Percentiles rank a stretch among this genome's conserved stretches.
Conservation (phyloP, 2,888 invertebrate species). For the Drosophila algonquin region DNA sequence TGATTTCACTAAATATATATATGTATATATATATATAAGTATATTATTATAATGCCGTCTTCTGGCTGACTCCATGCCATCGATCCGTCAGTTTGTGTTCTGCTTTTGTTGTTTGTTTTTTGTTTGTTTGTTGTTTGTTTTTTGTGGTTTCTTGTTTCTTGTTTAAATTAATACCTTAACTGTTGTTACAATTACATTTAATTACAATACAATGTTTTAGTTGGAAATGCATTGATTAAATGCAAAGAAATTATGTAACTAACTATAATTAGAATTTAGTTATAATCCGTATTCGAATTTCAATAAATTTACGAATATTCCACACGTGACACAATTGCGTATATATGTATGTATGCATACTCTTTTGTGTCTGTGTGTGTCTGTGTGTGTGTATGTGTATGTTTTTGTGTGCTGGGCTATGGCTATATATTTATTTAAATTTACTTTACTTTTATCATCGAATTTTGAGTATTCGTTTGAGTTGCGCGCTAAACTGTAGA, state of each 20-base stretch:
- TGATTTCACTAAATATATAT: slow-evolving; percentile 49
- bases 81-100: slow-evolving; percentile 13
- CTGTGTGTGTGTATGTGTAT: slow-evolving; percentile 19
- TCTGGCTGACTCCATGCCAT: slow-evolving; percentile 7
- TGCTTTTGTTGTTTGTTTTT: slow-evolving; percentile 24
- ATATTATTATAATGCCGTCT: slow-evolving; percentile 35
- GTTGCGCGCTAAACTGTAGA: slow-evolving; percentile 38
- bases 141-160: slow-evolving; percentile 28
- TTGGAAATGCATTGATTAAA: slow-evolving; percentile 74
- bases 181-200: slow-evolving; percentile 66
- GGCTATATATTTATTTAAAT: slow-evolving; percentile 13
- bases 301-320: slow-evolving; percentile 67
- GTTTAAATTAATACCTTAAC: slow-evolving; percentile 54
- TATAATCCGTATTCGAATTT: slow-evolving; percentile 59
- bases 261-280: slow-evolving; percentile 55
- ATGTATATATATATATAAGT: background rate
- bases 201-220: slow-evolving; percentile 69
- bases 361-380: slow-evolving; percentile 18
- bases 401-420: slow-evolving; percentile 21
- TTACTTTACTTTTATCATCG: slow-evolving; percentile 24
- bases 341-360: background rate
- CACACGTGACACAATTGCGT: slow-evolving; percentile 9
- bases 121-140: slow-evolving; percentile 20
- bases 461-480: slow-evolving; percentile 17
- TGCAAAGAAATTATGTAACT: slow-evolving; percentile 68